Evolutionary conservation across 2,113 vertebrate species (phyloP).

Genomic region (Hylia prasina): DNA sequence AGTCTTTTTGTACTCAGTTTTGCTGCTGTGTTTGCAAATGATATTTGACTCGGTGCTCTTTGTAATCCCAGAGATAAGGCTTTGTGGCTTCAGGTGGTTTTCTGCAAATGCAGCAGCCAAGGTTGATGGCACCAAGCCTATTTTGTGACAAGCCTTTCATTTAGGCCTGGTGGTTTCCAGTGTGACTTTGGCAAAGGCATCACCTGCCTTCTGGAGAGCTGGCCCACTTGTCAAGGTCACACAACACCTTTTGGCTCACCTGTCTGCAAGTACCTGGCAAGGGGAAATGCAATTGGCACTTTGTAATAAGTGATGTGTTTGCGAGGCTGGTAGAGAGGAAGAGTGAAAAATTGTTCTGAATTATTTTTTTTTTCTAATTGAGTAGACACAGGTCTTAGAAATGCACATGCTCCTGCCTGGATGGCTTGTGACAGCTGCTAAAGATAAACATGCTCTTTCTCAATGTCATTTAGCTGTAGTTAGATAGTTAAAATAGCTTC

Average conservation of each 20-base stretch:
- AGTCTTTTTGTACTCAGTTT: neutral
- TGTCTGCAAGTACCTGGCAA: neutral
- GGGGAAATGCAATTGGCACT: neutral
- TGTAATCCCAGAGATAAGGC: neutral
- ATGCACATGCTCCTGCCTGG: neutral
- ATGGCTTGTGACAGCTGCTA: neutral
- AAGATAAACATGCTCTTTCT: neutral
- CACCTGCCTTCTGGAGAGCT: neutral
- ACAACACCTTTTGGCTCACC: neutral
- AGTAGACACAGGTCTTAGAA: neutral
- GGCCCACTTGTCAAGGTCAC: constrained; percentile 6
- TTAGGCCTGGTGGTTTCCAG: constrained; percentile 16
- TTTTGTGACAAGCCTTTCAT: constrained; percentile 26
- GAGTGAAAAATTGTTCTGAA: neutral
- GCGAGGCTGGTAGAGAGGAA: neutral
- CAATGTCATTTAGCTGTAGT: neutral
- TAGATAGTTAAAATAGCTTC: neutral
- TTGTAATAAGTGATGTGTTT: neutral
- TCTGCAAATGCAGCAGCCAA: neutral
- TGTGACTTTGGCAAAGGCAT: constrained; percentile 14
- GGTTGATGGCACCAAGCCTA: neutral
- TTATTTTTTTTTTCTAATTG: neutral
- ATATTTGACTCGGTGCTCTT: neutral
- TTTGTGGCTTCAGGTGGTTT: constrained; percentile 2
- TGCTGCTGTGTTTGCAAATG: neutral